These are phyloP conservation scores for Tetropium fuscum DNA, from an alignment of 2,888 invertebrate species.

Conservation along the genomic window DNA sequence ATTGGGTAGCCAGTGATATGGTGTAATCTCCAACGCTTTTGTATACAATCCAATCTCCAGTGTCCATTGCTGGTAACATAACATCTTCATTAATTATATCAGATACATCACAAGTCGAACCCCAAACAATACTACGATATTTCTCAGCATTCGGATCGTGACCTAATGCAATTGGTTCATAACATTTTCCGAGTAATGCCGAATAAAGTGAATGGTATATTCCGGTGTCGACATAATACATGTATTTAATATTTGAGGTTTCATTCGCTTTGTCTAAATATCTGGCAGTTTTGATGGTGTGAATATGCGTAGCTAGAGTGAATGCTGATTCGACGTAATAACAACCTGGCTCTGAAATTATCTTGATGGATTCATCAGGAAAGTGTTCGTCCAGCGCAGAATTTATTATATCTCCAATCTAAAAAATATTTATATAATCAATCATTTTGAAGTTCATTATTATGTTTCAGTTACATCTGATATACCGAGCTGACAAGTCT, in stretches of 20 bases:
- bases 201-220: conserved; percentile 98
- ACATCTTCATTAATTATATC: conserved; percentile 76
- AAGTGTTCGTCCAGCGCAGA: conserved; percentile 28
- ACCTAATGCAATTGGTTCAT: conserved; percentile 75
- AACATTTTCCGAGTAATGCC: conserved; percentile 92
- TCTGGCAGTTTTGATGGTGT: conserved; percentile 26
- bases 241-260: conserved; percentile 57
- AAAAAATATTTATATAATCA: conserved; percentile 9
- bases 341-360: conserved; percentile 37
- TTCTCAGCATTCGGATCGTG: conserved; percentile 61
- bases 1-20: conserved; percentile 87
- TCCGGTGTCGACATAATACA: conserved; percentile 98
- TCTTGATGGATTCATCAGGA: conserved; percentile 20
- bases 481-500: too few relatives aligned
- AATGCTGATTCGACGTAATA: conserved; percentile 37
- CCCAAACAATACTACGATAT: conserved; percentile 83
- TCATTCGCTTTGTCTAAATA: too few relatives aligned
- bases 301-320: conserved; percentile 28
- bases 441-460: too few relatives aligned
- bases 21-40: conserved; percentile 98
- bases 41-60: conserved; percentile 90
- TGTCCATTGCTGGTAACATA: conserved; percentile 75
- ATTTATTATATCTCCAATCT: conserved; percentile 32
- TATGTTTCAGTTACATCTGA: too few relatives aligned
- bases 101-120: conserved; percentile 94